Base-by-base conservation (phyloP, 1,140 invertebrate species). In the Heterodera schachtii region DNA sequence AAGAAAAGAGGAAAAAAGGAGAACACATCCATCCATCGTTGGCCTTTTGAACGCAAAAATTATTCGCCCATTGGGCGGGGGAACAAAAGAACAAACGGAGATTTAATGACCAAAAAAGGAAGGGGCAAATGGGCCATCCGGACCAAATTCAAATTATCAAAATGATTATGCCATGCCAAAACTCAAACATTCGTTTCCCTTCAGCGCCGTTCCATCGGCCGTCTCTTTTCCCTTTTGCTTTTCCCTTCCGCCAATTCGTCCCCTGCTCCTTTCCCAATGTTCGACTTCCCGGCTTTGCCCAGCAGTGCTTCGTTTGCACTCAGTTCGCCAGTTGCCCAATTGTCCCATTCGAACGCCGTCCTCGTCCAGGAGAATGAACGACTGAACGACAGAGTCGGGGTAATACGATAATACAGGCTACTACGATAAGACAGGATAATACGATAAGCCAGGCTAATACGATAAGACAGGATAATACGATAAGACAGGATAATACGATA, bases 281-380 rank as follows among this genome's bases (percentile, higher is more conserved):
- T 78, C 70, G 77, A 78, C 77, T 78, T 78, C 9, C 77, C 77
- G 9, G 19, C 66, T 19, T 78, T 46, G 31, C 77, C 47, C 2
- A 64, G 70, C 47, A 13, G 21, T 4, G 70, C 52, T 6, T 21
- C 49, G 21, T 78, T 69, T 46, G 77, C 77, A 9, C 47, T 64
- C 57, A 64, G 11, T 64, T 78, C 77, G 47, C 52, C 80, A 2
- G 67, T 84, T 76, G 52, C 82, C 60, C 82, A 84, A 64, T 41
- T 84, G 73, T 84, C 79, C 46, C 66, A 52, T 64, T 67, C 77
- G 60, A 84, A 84, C 64, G 67, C 82, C 49, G 80, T 84, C 43
- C 57, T 84, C 43, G 78, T 84, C 73, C 57, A 78, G 31, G 82
- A 84, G 47, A 84, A 84, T 52, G 85, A 84, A 46, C 47, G 49